Evolutionary conservation across 2,113 vertebrate genomes (phyloP).

Genomic region (Chamaea fasciata): DNA sequence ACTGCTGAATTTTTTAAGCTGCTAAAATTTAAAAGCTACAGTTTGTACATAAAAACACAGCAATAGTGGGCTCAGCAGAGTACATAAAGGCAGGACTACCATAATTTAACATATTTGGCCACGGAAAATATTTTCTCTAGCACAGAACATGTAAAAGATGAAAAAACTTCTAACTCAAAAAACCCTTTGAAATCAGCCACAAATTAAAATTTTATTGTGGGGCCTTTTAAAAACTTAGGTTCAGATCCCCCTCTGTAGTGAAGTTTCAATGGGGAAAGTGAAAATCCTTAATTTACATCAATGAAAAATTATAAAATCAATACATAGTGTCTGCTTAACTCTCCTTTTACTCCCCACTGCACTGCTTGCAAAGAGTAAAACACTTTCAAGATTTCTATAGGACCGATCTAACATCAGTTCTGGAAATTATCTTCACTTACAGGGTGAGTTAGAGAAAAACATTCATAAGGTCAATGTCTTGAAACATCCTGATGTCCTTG

Average conservation of each 20-base stretch:
- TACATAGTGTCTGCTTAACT: not conserved
- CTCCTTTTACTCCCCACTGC: not conserved
- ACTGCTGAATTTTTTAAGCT: not conserved
- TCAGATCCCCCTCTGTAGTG: not conserved
- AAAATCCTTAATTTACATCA: not conserved
- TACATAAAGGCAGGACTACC: not conserved
- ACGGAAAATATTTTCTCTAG: not conserved
- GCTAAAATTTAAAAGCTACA: not conserved
- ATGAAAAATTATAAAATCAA: not conserved
- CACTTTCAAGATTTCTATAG: not conserved
- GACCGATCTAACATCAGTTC: not conserved
- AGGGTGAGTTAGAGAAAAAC: not conserved
- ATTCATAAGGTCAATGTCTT: not conserved
- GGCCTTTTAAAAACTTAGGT: not conserved
- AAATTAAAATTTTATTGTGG: not conserved
- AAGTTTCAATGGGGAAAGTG: not conserved
- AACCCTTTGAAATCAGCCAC: not conserved
- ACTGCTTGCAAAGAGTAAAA: not conserved
- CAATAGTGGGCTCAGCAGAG: not conserved
- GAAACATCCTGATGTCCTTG: not conserved
- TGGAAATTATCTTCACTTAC: not conserved
- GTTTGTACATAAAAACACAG: not conserved
- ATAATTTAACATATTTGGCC: not conserved
- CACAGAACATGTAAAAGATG: not conserved
- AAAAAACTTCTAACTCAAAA: not conserved